Evolutionary conservation across 2,888 invertebrate species (phyloP), one percentile per base, ranked within the genome.

Genomic region (Diarsia mendica): DNA sequence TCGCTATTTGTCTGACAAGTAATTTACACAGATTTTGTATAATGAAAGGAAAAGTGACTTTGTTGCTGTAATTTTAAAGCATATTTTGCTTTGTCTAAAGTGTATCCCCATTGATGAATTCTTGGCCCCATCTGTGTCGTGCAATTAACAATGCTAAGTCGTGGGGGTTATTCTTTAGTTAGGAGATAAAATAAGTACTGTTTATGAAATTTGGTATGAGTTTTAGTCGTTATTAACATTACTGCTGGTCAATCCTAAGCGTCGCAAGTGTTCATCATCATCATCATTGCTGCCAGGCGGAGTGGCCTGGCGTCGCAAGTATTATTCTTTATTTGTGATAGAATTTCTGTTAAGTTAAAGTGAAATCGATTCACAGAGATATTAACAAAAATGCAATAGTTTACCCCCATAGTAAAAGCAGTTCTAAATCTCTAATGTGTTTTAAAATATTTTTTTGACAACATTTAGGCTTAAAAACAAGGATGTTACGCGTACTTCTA

Each of bases 61-160:
- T 83, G 23, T n/a, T 0, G 0, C 0, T 0, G 13, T 51, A 4
- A 23, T 11, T 28, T 63, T 85, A 85, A 79, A 81, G 87, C 75
- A 61, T 66, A 80, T 65, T 86, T 81, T 83, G 63, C 75, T 66
- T 70, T 82, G 81, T 77, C 23, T 13, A 23, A 3, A 71, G 39
- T 61, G 75, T 55, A 82, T 83, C 77, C 86, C 73, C 87, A 89
- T 88, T 89, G 89, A 91, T 87, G 89, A 89, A 88, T 89, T 85
- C 87, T 86, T 84, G 79, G 89, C 79, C 77, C 86, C 92, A 88
- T 89, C 90, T 90, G 90, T 89, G 87, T 87, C 84, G 85, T 84
- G 84, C 89, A 92, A 92, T 92, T 92, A 91, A 90, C 88, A 84
- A 87, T 84, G 83, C 79, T 86, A 83, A 85, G 86, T 81, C 84